These are phyloP conservation scores for Cotesia congregata DNA, from an alignment of 2,888 invertebrate species.

Conservation along the genomic window DNA sequence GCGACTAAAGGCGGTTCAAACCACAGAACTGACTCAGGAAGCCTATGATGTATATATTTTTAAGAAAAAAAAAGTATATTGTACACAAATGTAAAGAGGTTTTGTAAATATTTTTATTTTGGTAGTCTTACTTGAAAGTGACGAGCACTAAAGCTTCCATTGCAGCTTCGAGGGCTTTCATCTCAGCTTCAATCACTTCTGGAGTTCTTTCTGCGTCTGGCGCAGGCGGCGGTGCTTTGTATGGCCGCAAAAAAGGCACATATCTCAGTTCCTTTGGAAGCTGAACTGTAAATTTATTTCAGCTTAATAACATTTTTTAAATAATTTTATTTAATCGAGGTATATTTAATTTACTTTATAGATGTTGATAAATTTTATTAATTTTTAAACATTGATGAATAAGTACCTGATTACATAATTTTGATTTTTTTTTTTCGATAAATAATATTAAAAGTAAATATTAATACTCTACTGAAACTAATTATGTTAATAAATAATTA, in stretches of 20 bases:
- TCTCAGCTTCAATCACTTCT: constrained; percentile 85
- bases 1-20: constrained; percentile 83
- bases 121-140: constrained; percentile 76
- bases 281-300: constrained; percentile 71
- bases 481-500: neutral
- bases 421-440: no score
- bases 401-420: no score
- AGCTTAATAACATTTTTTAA: neutral
- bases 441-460: no score
- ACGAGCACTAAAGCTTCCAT: constrained; percentile 81
- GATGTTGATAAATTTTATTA: neutral
- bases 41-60: constrained; percentile 65
- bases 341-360: neutral
- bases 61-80: neutral
- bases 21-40: constrained; percentile 82
- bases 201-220: constrained; percentile 80
- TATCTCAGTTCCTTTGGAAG: constrained; percentile 74
- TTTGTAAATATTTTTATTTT: constrained; percentile 14
- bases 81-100: neutral
- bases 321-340: no score
- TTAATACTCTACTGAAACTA: no score
- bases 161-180: constrained; percentile 80
- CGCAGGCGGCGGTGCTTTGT: constrained; percentile 78
- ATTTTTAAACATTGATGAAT: no score
- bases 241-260: constrained; percentile 77